Percentiles rank a stretch among this genome's conserved stretches.
Evolutionary conservation across 1,140 invertebrate genomes (phyloP).

Genomic region (Linepithema humile): DNA sequence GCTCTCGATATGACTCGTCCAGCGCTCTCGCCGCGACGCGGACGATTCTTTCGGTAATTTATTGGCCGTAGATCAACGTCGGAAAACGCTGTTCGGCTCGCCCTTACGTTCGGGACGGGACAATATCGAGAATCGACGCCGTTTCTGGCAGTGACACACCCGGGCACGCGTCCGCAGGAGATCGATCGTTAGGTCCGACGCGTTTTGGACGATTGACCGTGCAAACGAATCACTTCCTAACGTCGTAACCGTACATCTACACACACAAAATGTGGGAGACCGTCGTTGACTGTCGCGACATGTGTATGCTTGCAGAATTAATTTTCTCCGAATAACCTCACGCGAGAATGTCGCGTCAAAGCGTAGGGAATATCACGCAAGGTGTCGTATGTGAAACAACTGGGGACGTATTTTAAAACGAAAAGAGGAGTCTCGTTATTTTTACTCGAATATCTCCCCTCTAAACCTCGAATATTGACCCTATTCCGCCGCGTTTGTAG

Average conservation of each 20-base stretch:
- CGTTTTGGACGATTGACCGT: conserved; percentile 74
- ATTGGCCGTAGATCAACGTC: conserved; percentile 65
- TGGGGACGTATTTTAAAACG: neutral
- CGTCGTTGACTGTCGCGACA: neutral
- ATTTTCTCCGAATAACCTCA: neutral
- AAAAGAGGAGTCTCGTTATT: neutral
- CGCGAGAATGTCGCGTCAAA: neutral
- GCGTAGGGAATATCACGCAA: neutral
- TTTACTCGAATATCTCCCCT: neutral
- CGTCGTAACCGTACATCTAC: conserved; percentile 25
- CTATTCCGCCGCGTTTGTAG: conserved; percentile 53
- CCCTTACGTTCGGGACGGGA: conserved; percentile 35
- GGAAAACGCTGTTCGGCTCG: conserved; percentile 31
- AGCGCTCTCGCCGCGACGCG: conserved; percentile 14
- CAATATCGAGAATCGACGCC: conserved; percentile 68
- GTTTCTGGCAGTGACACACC: conserved; percentile 69
- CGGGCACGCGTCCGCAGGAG: conserved; percentile 69
- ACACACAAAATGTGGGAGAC: conserved; percentile 40
- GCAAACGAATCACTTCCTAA: conserved; percentile 74
- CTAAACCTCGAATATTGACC: conserved; percentile 55
- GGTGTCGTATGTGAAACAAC: neutral
- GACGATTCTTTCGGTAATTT: conserved; percentile 69
- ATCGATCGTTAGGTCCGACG: conserved; percentile 71
- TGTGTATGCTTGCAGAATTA: neutral
- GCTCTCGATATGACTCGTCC: conserved; percentile 4